These are phyloP conservation scores for Todiramphus saurophagus DNA, from an alignment of 2,113 vertebrate genomes.

Conservation along the genomic window DNA sequence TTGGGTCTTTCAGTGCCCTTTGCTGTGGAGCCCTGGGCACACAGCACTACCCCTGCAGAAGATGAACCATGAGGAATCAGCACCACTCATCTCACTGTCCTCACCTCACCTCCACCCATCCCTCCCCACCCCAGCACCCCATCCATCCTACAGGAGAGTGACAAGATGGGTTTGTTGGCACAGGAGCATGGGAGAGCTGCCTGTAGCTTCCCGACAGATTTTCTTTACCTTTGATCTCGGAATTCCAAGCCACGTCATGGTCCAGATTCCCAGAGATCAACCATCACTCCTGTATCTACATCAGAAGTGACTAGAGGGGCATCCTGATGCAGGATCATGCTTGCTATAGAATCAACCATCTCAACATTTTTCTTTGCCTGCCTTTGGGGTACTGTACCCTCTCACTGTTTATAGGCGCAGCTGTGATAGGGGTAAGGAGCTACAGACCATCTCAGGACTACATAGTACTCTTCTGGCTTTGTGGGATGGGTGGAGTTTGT, in stretches of 20 bases:
- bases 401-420: background rate
- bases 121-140: accelerated
- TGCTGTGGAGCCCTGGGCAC: background rate
- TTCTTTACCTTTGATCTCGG: background rate
- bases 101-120: background rate
- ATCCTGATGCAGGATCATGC: background rate
- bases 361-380: background rate
- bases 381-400: background rate
- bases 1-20: background rate
- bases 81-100: background rate
- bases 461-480: background rate
- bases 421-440: background rate
- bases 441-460: background rate
- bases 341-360: accelerated
- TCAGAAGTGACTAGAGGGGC: background rate
- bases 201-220: background rate
- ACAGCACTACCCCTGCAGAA: background rate
- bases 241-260: background rate
- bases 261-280: background rate
- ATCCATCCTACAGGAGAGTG: accelerated
- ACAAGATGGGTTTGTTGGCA: background rate
- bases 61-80: accelerated
- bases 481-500: background rate
- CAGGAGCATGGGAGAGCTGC: accelerated
- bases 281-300: background rate